Evolutionary conservation across 2,888 invertebrate genomes (phyloP).

Genomic region (Drosophila limbata): DNA sequence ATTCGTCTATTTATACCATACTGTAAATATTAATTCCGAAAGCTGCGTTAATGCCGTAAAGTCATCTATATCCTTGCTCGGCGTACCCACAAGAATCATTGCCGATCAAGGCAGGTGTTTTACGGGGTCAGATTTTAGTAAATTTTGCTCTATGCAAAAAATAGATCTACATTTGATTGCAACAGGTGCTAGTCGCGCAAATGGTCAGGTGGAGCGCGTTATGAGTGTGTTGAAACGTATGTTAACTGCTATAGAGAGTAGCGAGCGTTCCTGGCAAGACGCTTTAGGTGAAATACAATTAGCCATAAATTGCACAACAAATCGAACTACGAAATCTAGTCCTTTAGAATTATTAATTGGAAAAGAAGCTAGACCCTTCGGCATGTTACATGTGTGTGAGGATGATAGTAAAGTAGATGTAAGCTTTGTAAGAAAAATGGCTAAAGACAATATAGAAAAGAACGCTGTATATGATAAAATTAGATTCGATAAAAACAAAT

Average conservation of each 20-base stretch:
- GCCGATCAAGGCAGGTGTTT: no score
- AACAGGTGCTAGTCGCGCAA: slow-evolving; percentile 18
- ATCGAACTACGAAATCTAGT: slow-evolving; percentile 15
- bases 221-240: slow-evolving; percentile 16
- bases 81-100: no score
- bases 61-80: not conserved
- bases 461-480: slow-evolving; percentile 1
- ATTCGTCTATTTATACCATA: slow-evolving; percentile 18
- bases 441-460: slow-evolving; percentile 4
- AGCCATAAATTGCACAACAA: slow-evolving; percentile 16
- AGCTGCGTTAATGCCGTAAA: not conserved
- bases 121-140: no score
- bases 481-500: slow-evolving; percentile 8
- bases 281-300: slow-evolving; percentile 15
- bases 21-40: slow-evolving; percentile 6
- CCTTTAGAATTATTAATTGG: slow-evolving; percentile 21
- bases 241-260: slow-evolving; percentile 12
- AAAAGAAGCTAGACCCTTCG: slow-evolving; percentile 16
- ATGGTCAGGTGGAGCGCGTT: slow-evolving; percentile 12
- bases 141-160: not conserved
- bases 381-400: slow-evolving; percentile 16
- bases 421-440: slow-evolving; percentile 16
- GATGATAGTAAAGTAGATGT: slow-evolving; percentile 10
- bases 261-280: slow-evolving; percentile 16
- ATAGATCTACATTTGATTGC: slow-evolving; percentile 19